These are phyloP conservation scores for Holothuria leucospilota DNA, from an alignment of 53 echinoderm and acorn worm genomes.

Conservation along the genomic window DNA sequence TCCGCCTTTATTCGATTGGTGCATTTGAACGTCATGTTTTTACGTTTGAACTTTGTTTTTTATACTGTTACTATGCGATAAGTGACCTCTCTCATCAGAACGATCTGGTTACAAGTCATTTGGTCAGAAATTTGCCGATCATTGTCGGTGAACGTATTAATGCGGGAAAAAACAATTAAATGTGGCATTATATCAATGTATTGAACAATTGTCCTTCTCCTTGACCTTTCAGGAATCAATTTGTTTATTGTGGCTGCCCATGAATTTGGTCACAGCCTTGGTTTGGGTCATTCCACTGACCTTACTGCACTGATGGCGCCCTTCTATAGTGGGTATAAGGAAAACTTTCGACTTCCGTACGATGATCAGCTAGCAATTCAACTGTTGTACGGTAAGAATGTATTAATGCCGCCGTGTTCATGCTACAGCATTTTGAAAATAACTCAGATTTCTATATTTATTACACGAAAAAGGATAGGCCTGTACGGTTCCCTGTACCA, in stretches of 20 bases:
- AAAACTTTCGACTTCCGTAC: constrained; percentile 71
- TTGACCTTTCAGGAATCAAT: constrained; percentile 64
- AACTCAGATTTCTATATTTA: too few species aligned
- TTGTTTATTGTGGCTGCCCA: constrained; percentile 92
- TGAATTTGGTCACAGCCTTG: constrained; percentile 95
- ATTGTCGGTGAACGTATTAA: neutral
- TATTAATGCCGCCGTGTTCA: too few species aligned
- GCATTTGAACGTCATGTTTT: too few species aligned
- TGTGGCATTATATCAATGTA: neutral
- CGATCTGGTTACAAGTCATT: too few species aligned
- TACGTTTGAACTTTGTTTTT: too few species aligned
- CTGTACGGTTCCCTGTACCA: too few species aligned
- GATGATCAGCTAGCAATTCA: constrained; percentile 88
- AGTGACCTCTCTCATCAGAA: too few species aligned
- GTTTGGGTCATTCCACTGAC: constrained; percentile 86
- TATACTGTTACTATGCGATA: too few species aligned
- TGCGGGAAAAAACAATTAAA: neutral
- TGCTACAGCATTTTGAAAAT: too few species aligned
- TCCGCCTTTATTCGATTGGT: too few species aligned
- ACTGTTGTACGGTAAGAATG: constrained; percentile 76
- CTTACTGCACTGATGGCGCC: constrained; percentile 86
- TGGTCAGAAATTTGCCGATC: too few species aligned
- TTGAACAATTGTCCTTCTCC: neutral
- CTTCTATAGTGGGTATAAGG: constrained; percentile 84
- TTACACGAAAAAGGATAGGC: too few species aligned